Evolutionary conservation across 2,797 vertebrate species (phyloP).

Genomic region (Lepus townsendii): DNA sequence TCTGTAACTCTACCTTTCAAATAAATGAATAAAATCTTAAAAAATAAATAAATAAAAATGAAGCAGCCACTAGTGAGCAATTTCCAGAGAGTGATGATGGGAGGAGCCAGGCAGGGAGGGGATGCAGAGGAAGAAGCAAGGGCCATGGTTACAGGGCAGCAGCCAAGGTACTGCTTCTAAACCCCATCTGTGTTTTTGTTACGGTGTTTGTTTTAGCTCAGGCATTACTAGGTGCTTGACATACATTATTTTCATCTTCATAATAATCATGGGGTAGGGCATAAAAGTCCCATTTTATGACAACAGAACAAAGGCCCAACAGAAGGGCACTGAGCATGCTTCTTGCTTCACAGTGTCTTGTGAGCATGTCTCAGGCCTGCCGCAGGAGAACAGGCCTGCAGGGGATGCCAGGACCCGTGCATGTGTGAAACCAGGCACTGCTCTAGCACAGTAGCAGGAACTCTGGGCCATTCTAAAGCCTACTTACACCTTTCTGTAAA

Average conservation of each 20-base stretch:
- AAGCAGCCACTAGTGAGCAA: neutral
- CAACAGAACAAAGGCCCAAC: neutral
- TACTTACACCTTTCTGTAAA: neutral
- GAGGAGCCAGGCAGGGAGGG: neutral
- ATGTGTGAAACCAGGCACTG: neutral
- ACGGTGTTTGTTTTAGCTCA: neutral
- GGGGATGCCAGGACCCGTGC: neutral
- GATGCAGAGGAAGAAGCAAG: neutral
- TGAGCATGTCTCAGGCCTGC: neutral
- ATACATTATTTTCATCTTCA: neutral
- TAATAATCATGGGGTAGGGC: neutral
- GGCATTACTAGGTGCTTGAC: neutral
- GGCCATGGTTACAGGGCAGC: neutral
- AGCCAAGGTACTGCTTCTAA: neutral
- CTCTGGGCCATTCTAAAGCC: neutral
- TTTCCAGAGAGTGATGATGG: neutral
- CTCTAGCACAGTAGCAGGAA: neutral
- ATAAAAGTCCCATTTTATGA: slow-evolving; percentile 31
- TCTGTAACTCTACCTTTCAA: too few species aligned
- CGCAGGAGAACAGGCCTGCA: neutral
- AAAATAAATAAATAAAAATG: too few species aligned
- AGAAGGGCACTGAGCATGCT: neutral
- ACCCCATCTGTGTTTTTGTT: neutral
- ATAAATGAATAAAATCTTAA: too few species aligned
- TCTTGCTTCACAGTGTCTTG: neutral